Conservation (phyloP, 2,888 invertebrate species). For the Aphidius colemani region DNA sequence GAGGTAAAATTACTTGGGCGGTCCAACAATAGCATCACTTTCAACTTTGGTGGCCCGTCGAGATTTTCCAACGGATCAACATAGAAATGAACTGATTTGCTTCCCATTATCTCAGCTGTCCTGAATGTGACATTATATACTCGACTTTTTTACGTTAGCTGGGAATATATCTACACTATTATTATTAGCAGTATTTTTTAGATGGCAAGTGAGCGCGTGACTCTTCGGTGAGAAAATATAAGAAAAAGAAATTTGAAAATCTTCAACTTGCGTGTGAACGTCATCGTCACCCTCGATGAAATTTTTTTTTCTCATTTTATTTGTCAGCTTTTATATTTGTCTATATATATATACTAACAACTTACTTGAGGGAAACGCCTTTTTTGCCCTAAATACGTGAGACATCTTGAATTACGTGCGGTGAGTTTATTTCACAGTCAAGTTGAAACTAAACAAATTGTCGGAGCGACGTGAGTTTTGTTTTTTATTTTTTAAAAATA, state of each 20-base stretch:
- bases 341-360: not conserved
- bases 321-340: not conserved
- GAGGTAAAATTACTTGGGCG: slow-evolving; percentile 25
- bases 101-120: slow-evolving; percentile 56
- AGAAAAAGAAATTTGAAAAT: not conserved
- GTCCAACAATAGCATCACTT: slow-evolving; percentile 23
- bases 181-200: no score
- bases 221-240: slow-evolving; percentile 17
- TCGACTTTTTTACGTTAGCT: not conserved
- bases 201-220: slow-evolving; percentile 19
- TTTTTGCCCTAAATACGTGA: slow-evolving; percentile 14
- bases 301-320: not conserved
- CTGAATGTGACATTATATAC: slow-evolving; percentile 4
- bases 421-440: slow-evolving; percentile 38
- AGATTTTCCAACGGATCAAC: slow-evolving; percentile 54
- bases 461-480: not conserved
- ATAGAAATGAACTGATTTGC: slow-evolving; percentile 61
- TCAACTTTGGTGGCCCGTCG: slow-evolving; percentile 30
- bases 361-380: not conserved
- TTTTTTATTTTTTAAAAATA: slow-evolving; percentile 4
- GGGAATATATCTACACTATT: no score
- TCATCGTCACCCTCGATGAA: no score
- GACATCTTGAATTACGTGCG: slow-evolving; percentile 33
- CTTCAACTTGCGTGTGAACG: not conserved
- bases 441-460: slow-evolving; percentile 53